Evolutionary conservation across 2,888 invertebrate genomes (phyloP), one percentile per base, ranked within the genome.

Genomic region (Adelphocoris suturalis): DNA sequence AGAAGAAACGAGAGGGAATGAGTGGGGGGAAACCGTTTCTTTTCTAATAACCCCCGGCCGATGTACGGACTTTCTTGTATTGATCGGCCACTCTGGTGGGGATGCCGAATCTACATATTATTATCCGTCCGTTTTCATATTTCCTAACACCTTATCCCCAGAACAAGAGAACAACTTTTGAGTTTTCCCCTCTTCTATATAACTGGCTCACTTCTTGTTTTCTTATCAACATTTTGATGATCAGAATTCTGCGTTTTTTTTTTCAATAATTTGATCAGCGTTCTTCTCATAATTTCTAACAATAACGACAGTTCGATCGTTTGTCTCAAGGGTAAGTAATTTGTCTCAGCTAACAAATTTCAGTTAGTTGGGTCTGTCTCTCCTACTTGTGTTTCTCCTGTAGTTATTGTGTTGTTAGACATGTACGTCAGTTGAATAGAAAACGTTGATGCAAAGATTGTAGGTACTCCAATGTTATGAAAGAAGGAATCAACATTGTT

Each of bases 101-200:
- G 37, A 61, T 61, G 57, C 85, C 61, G 46, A 85, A 85, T 85
- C 85, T 85, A 85, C 85, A 85, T 85, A 85, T 61, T 61, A 85
- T 85, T 85, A 85, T 85, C 85, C 57, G 37, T 55, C 57, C 85
- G 57, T 57, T 85, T 85, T 85, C 85, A 61, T 85, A 85, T 61
- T 61, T 85, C 37, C 68, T 85, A 85, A 85, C 82, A 52, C 82
- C 82, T 82, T 82, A 82, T 82, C 52, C 82, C 82, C 48, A 68
- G 68, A 68, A 68, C 68, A 68, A 68, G 68, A 68, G 68, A 68
- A 23, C 23, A 68, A 11, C 23, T 68, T 23, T n/a, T 23, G 68
- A 27, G 27, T 19, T 68, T 68, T 68, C 23, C 68, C 68, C 27
- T 13, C 19, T 23, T 13, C 68, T 23, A 0, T 27, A 68, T 23